Evolutionary conservation across 1,140 invertebrate species (phyloP).

Genomic region (Drosophila funebris): DNA sequence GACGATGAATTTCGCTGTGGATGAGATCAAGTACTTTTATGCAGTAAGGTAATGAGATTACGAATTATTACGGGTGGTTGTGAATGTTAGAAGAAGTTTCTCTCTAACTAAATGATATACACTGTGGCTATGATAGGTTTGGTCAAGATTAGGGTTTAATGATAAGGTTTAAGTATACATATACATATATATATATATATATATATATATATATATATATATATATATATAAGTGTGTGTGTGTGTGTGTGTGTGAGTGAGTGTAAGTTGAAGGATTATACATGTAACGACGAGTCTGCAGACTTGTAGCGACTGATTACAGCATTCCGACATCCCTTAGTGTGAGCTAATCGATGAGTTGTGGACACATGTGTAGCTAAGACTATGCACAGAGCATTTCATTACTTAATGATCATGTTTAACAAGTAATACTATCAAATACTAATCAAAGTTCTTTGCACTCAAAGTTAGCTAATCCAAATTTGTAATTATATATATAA

Average conservation of each 20-base stretch:
- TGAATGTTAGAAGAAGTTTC: slow-evolving; percentile 9
- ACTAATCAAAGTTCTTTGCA: neutral
- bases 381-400: slow-evolving; percentile 23
- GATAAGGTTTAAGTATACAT: neutral
- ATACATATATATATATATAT: neutral
- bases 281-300: neutral
- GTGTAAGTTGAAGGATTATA: neutral
- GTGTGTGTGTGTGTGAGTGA: neutral
- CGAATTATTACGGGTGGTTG: slow-evolving; percentile 43
- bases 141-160: neutral
- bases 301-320: neutral
- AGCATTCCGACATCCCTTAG: slow-evolving; percentile 1
- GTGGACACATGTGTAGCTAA: neutral
- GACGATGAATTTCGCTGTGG: slow-evolving; percentile 79
- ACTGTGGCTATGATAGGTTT: neutral
- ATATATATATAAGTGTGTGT: neutral
- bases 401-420: too few relatives aligned
- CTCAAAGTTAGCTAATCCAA: too few relatives aligned
- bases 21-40: slow-evolving; percentile 83
- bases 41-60: slow-evolving; percentile 83
- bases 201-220: neutral
- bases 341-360: slow-evolving; percentile 14
- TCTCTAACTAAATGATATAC: slow-evolving; percentile 4
- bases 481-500: neutral
- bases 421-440: neutral